A percentile compares a stretch with the other conserved stretches of the same genome.
phyloP scores from a whole-genome alignment of 1,140 invertebrate genomes.

The Babylonia areolata region DNA sequence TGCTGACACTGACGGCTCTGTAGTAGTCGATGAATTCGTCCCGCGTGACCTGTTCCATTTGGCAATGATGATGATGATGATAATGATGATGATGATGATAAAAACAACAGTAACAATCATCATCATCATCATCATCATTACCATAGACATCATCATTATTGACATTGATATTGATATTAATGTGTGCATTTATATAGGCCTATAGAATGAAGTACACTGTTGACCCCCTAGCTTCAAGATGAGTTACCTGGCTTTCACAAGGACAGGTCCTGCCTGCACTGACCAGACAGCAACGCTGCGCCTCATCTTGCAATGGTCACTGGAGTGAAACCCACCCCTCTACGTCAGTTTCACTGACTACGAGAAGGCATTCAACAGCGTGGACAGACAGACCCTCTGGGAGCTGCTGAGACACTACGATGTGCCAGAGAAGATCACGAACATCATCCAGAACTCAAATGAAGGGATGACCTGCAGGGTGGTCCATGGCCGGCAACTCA shows the following conservation, averaged over 20 bases:
- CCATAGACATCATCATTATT: too few species aligned
- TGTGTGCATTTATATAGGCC: too few species aligned
- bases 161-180: too few species aligned
- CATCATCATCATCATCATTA: too few species aligned
- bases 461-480: background rate
- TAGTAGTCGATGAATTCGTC: constrained; percentile 6
- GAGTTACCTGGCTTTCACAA: too few species aligned
- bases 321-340: background rate
- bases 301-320: too few species aligned
- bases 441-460: background rate
- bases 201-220: too few species aligned
- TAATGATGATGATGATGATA: too few species aligned
- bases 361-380: background rate
- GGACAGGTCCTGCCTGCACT: too few species aligned
- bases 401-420: constrained; percentile 11
- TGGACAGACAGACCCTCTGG: constrained; percentile 2
- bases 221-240: too few species aligned
- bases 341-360: background rate
- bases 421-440: background rate
- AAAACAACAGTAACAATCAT: too few species aligned
- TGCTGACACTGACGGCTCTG: background rate
- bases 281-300: too few species aligned
- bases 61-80: background rate
- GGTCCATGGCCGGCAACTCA: background rate
- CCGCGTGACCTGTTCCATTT: constrained; percentile 13